A percentile compares a stretch with the other conserved stretches of the same genome.
Conservation (phyloP, 2,797 vertebrate genomes). For the Peromyscus nudipes region DNA sequence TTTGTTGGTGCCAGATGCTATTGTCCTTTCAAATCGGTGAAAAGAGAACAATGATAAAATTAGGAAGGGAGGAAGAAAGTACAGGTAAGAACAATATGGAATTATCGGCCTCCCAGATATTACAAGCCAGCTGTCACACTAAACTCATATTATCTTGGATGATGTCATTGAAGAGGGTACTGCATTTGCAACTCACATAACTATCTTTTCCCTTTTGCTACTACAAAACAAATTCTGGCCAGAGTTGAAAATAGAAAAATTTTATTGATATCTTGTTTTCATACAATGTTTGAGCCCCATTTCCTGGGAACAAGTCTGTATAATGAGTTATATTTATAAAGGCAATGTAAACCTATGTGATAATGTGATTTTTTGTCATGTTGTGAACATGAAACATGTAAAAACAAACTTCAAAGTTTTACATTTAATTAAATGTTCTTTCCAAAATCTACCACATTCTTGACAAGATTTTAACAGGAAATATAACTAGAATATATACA, state of each 20-base stretch:
- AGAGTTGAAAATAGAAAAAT: neutral
- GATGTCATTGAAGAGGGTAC: neutral
- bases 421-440: neutral
- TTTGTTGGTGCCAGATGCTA: neutral
- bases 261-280: neutral
- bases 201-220: neutral
- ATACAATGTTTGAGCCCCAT: neutral
- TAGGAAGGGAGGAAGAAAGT: neutral
- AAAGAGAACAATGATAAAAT: neutral
- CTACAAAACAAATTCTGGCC: neutral
- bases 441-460: neutral
- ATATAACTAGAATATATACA: neutral
- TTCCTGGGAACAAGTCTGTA: neutral
- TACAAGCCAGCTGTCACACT: neutral
- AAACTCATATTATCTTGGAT: neutral
- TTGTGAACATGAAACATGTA: neutral
- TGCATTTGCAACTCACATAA: neutral
- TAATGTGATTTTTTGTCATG: neutral
- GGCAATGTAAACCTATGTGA: neutral
- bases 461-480: neutral
- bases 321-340: conserved; percentile 36
- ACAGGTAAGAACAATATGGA: neutral
- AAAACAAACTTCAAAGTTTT: neutral
- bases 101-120: neutral
- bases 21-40: neutral